Conservation (phyloP, 2,113 vertebrate genomes). For the Balaeniceps rex region DNA sequence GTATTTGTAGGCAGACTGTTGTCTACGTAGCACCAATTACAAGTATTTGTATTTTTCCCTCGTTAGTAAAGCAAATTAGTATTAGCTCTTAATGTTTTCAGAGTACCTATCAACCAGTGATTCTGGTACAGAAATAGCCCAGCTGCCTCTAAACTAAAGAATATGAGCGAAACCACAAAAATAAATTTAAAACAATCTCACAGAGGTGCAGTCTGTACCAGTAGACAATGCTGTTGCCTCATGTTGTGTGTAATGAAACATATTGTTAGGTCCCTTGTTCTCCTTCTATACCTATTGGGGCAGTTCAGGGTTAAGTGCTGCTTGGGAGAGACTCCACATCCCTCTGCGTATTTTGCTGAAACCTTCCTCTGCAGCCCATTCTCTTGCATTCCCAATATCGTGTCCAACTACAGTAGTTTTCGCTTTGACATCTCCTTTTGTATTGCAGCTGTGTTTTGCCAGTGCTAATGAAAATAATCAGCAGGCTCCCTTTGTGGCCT, state of each 20-base stretch:
- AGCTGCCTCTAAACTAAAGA: background rate
- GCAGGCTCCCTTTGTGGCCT: background rate
- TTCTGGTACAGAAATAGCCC: background rate
- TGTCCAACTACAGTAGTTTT: background rate
- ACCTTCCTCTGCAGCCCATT: background rate
- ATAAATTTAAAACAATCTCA: background rate
- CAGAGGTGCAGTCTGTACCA: background rate
- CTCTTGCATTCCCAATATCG: background rate
- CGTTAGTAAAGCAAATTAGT: background rate
- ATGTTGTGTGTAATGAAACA: background rate
- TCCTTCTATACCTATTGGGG: background rate
- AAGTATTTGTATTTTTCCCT: background rate
- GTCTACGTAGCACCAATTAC: background rate
- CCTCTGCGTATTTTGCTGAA: background rate
- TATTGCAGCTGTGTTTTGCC: background rate
- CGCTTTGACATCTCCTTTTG: background rate
- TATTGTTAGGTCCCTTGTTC: background rate
- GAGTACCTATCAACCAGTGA: background rate
- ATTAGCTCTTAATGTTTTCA: background rate
- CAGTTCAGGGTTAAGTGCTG: background rate
- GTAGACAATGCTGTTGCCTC: background rate
- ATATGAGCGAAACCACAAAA: background rate
- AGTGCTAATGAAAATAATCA: background rate
- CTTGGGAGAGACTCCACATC: background rate
- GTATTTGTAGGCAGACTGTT: background rate